Conservation (phyloP, 2,888 invertebrate genomes). For the Melangyna quadrimaculata region DNA sequence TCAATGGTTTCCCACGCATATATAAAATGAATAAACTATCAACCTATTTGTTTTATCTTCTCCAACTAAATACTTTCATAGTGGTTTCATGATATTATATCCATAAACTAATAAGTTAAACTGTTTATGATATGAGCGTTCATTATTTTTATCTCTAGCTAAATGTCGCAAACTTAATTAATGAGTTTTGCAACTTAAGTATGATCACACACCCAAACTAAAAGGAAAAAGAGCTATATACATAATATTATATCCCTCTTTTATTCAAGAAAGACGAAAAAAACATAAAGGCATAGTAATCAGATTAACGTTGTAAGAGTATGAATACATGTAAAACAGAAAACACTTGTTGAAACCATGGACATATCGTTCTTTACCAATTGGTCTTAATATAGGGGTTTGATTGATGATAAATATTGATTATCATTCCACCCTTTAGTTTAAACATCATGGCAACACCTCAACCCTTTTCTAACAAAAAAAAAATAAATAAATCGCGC, state of each 20-base stretch:
- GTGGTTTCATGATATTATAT: neutral
- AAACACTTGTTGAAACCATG: constrained; percentile 57
- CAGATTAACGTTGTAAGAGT: constrained; percentile 31
- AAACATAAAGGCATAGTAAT: constrained; percentile 26
- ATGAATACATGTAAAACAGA: neutral
- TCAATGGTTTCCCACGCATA: neutral
- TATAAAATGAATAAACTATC: no score
- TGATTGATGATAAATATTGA: constrained; percentile 61
- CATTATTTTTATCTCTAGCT: constrained; percentile 42
- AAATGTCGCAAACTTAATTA: constrained; percentile 47
- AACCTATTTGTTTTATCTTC: neutral
- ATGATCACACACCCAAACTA: constrained; percentile 1
- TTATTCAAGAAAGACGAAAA: neutral
- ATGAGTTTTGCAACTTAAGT: constrained; percentile 24
- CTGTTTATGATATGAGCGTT: constrained; percentile 31
- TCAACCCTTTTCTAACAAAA: neutral
- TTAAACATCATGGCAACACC: neutral
- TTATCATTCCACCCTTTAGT: constrained; percentile 24
- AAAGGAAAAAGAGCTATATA: neutral
- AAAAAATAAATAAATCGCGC: neutral
- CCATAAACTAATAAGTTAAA: constrained; percentile 41
- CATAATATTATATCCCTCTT: neutral
- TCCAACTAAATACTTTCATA: neutral
- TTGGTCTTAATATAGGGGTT: constrained; percentile 33
- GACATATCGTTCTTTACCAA: constrained; percentile 26